These are phyloP conservation scores for Euwallacea fornicatus DNA, from an alignment of 1,140 invertebrate species.

Conservation along the genomic window DNA sequence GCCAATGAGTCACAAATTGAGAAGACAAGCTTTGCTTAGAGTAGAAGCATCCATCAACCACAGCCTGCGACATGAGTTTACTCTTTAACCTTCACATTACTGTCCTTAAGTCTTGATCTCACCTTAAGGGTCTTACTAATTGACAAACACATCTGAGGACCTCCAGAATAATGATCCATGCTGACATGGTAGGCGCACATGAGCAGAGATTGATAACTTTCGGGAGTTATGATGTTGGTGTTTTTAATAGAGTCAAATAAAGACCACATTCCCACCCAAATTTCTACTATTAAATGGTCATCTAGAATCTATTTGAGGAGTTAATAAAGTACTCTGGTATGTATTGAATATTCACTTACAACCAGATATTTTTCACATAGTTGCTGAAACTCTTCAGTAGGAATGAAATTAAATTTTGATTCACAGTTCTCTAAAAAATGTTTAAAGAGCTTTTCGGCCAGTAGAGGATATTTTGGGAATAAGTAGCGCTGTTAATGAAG, in stretches of 20 bases:
- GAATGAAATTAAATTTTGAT: conserved; percentile 63
- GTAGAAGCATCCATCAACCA: conserved; percentile 77
- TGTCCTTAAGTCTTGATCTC: background rate
- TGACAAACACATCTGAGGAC: conserved; percentile 60
- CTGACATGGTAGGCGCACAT: conserved; percentile 74
- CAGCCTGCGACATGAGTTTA: conserved; percentile 52
- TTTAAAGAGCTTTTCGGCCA: conserved; percentile 67
- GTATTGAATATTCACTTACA: conserved; percentile 24
- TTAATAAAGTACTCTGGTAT: background rate
- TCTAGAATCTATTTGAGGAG: conserved; percentile 47
- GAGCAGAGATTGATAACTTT: conserved; percentile 64
- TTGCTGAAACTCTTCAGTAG: conserved; percentile 63
- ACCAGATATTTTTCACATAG: conserved; percentile 71
- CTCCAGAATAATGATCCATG: conserved; percentile 72
- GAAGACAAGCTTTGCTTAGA: conserved; percentile 72
- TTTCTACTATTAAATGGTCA: conserved; percentile 47
- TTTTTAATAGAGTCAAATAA: conserved; percentile 45
- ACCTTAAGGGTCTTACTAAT: conserved; percentile 66
- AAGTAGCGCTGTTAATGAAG: conserved; percentile 65
- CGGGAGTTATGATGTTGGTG: conserved; percentile 59
- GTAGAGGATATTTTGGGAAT: conserved; percentile 74
- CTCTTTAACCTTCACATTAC: background rate
- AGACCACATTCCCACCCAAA: conserved; percentile 56
- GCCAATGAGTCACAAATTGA: conserved; percentile 77
- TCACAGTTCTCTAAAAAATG: conserved; percentile 64